A percentile compares a stretch with the other conserved stretches of the same genome.
These are phyloP conservation scores for Eubasilissa splendida DNA, from an alignment of 2,888 invertebrate species.

Conservation along the genomic window DNA sequence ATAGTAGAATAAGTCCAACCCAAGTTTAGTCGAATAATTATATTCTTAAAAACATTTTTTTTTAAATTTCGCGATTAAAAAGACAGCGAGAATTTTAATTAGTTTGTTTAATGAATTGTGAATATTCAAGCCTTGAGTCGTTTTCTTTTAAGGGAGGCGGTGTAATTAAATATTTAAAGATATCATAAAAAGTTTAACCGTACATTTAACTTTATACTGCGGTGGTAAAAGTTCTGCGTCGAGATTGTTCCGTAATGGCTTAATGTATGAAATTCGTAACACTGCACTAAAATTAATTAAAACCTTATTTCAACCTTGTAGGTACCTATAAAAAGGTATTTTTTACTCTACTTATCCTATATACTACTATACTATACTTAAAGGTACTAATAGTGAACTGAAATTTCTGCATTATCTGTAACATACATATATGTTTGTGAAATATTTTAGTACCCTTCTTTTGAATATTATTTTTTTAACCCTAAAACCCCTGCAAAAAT, in stretches of 20 bases:
- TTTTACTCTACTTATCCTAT: not conserved
- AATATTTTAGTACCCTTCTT: too few relatives aligned
- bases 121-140: not conserved
- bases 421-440: too few relatives aligned
- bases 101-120: slow-evolving; percentile 8
- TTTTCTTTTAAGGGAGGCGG: slow-evolving; percentile 3
- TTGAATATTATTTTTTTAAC: too few relatives aligned
- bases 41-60: too few relatives aligned
- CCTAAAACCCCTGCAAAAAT: too few relatives aligned
- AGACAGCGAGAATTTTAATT: not conserved
- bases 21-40: too few relatives aligned
- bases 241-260: slow-evolving; percentile 22
- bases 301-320: not conserved
- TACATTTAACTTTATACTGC: slow-evolving; percentile 33
- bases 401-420: too few relatives aligned
- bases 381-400: too few relatives aligned
- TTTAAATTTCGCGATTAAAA: too few relatives aligned
- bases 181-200: slow-evolving; percentile 38
- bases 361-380: too few relatives aligned
- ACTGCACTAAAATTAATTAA: slow-evolving; percentile 38
- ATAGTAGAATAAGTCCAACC: too few relatives aligned
- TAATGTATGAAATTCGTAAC: slow-evolving; percentile 35
- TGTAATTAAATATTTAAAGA: slow-evolving; percentile 40
- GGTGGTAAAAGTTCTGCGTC: slow-evolving; percentile 17
- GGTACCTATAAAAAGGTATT: not conserved